Conservation (phyloP, 2,113 vertebrate genomes). For the Thymallus thymallus region DNA sequence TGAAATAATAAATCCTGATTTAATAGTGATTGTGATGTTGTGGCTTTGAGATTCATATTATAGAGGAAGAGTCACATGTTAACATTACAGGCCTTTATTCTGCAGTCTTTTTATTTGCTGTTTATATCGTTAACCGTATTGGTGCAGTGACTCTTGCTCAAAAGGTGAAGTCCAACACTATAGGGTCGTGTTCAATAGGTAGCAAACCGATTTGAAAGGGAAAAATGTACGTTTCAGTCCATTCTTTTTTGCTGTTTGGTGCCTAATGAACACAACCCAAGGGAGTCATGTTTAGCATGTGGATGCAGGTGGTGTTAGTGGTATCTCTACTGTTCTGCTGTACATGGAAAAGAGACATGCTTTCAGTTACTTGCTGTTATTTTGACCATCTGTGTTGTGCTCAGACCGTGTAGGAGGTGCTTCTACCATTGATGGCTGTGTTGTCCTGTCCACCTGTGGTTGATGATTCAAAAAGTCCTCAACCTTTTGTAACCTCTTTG, state of each 20-base stretch:
- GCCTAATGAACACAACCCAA: no score
- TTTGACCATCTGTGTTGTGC: conserved; percentile 34
- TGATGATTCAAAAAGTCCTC: conserved; percentile 51
- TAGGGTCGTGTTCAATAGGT: not conserved
- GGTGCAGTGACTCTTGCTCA: conserved; percentile 24
- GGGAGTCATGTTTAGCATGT: not conserved
- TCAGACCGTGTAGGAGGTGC: conserved; percentile 15
- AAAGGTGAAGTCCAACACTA: not conserved
- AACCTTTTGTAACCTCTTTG: conserved; percentile 69
- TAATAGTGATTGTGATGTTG: conserved; percentile 39
- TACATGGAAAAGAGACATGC: not conserved
- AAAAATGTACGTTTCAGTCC: no score
- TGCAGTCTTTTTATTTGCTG: conserved; percentile 28
- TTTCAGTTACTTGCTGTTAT: conserved; percentile 14
- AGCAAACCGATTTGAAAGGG: no score
- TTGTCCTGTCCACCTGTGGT: conserved; percentile 48
- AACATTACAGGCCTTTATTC: conserved; percentile 42
- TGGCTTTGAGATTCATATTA: conserved; percentile 34
- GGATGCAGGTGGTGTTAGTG: no score
- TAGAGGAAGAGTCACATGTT: conserved; percentile 16
- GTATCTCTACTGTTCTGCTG: no score
- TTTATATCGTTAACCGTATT: not conserved
- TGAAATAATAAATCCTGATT: conserved; percentile 46
- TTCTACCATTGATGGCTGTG: conserved; percentile 32
- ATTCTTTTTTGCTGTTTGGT: no score